Percentiles rank a stretch among this genome's conserved stretches.
phyloP scores from a whole-genome alignment of 2,113 vertebrate species.

The Percopsis transmontana region DNA sequence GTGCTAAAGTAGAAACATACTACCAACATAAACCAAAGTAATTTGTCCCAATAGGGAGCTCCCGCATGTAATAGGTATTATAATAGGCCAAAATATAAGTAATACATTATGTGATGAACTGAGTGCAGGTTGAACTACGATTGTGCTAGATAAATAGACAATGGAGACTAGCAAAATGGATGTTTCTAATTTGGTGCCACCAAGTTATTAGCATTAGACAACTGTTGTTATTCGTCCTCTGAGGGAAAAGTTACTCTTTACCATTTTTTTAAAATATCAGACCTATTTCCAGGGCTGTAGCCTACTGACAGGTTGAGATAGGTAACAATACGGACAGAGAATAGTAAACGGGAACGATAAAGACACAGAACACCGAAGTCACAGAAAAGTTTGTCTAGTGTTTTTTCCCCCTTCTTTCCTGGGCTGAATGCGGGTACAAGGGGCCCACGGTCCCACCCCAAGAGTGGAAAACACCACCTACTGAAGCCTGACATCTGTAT shows the following conservation, averaged over 20 bases:
- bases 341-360: background rate
- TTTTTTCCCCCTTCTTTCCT: conserved; percentile 26
- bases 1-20: too few species aligned
- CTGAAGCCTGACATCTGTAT: conserved; percentile 83
- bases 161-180: conserved; percentile 19
- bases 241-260: conserved; percentile 55
- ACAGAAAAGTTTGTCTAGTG: conserved; percentile 24
- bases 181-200: conserved; percentile 13
- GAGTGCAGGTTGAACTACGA: too few species aligned
- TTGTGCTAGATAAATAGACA: background rate
- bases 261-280: conserved; percentile 69
- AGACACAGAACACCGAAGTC: conserved; percentile 8
- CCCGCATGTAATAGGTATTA: too few species aligned
- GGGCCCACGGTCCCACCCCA: conserved; percentile 47
- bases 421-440: conserved; percentile 54
- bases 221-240: conserved; percentile 62
- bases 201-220: conserved; percentile 32
- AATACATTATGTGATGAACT: too few species aligned
- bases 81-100: too few species aligned
- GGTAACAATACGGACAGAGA: conserved; percentile 26
- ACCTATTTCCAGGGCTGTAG: conserved; percentile 54
- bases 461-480: conserved; percentile 80
- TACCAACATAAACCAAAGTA: too few species aligned
- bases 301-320: conserved; percentile 42
- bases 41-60: too few species aligned